Percentiles rank a stretch among this genome's conserved stretches.
phyloP scores from a whole-genome alignment of 2,113 vertebrate genomes.

The Emydocephalus ijimae region DNA sequence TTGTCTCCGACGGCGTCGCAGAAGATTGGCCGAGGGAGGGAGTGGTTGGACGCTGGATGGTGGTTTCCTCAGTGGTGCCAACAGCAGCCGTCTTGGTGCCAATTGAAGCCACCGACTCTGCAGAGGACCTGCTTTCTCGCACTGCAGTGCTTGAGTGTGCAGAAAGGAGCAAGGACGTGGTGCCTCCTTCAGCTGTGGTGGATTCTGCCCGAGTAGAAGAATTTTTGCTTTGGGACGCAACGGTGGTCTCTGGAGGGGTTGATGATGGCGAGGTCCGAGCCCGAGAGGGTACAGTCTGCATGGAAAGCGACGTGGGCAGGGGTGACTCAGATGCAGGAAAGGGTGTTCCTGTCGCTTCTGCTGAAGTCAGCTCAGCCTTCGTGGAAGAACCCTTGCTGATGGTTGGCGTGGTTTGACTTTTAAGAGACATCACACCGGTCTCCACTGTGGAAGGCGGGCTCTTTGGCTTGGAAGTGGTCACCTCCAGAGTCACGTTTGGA shows the following conservation, averaged over 20 bases:
- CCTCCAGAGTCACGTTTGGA: fast-evolving
- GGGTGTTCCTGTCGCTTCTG: background rate
- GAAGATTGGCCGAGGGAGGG: background rate
- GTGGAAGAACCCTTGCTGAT: background rate
- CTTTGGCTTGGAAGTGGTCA: fast-evolving
- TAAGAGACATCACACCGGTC: background rate
- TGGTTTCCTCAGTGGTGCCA: background rate
- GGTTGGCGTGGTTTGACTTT: background rate
- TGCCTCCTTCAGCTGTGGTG: too few relatives aligned
- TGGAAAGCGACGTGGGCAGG: background rate
- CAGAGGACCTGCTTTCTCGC: too few relatives aligned
- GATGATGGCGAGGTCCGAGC: too few relatives aligned
- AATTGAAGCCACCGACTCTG: too few relatives aligned
- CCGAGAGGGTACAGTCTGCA: background rate
- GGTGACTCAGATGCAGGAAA: background rate
- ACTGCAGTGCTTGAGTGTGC: too few relatives aligned
- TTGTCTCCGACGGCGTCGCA: background rate
- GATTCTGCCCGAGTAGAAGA: too few relatives aligned
- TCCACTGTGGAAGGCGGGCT: background rate
- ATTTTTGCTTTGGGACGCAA: too few relatives aligned
- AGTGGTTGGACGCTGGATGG: background rate
- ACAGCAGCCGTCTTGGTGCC: background rate
- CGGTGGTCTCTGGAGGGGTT: too few relatives aligned
- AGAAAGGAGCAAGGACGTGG: too few relatives aligned
- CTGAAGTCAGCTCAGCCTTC: background rate